phyloP scores from a whole-genome alignment of 2,113 vertebrate genomes.

The Gymnocephalus cernua region DNA sequence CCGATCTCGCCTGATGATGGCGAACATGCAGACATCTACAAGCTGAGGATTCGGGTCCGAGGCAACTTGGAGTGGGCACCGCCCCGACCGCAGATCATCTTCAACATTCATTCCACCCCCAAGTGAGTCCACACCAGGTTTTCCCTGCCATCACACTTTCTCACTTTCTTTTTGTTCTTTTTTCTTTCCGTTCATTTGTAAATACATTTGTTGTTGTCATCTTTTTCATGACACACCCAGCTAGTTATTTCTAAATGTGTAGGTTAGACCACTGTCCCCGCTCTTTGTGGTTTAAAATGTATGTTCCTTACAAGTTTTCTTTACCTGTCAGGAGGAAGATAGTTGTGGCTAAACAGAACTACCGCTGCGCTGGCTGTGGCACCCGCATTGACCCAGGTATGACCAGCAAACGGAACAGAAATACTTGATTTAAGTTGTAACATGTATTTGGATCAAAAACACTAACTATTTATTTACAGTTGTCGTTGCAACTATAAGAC shows the following conservation, averaged over 20 bases:
- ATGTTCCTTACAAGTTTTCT: background rate
- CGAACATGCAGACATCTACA: slow-evolving; percentile 96
- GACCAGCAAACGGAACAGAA: slow-evolving; percentile 1
- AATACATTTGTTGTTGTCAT: background rate
- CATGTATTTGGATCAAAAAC: background rate
- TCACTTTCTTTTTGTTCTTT: background rate
- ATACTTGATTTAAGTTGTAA: background rate
- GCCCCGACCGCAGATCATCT: slow-evolving; percentile 97
- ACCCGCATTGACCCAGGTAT: slow-evolving; percentile 94
- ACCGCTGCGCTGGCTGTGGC: slow-evolving; percentile 96
- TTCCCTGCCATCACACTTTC: background rate
- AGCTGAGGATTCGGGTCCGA: slow-evolving; percentile 94
- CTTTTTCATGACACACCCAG: background rate
- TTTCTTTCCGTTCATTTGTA: background rate
- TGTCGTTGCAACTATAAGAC: background rate
- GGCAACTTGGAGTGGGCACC: slow-evolving; percentile 99
- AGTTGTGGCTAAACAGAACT: slow-evolving; percentile 95
- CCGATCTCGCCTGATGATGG: slow-evolving; percentile 97
- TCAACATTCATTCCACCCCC: slow-evolving; percentile 94
- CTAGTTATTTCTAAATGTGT: no score
- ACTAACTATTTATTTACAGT: background rate
- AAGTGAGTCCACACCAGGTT: slow-evolving; percentile 85
- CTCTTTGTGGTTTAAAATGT: background rate
- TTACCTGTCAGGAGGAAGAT: slow-evolving; percentile 90
- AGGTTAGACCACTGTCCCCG: background rate